Evolutionary conservation across 2,797 vertebrate genomes (phyloP).

Genomic region (Gambusia yucatana): DNA sequence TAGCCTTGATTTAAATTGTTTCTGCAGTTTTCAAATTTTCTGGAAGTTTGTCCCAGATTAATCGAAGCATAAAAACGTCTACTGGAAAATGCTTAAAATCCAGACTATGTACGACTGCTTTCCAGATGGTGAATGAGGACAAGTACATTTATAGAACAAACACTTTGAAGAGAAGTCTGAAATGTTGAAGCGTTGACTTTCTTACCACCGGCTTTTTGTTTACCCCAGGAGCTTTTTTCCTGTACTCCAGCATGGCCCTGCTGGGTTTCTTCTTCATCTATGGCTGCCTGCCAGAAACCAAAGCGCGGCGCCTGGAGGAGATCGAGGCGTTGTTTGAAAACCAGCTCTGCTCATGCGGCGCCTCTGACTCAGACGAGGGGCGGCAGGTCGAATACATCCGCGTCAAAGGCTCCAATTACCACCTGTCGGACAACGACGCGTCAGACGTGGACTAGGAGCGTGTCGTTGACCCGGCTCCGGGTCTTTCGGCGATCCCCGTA

Average conservation of each 20-base stretch:
- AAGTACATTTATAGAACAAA: background rate
- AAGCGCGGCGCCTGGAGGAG: constrained; percentile 94
- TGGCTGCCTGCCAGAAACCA: constrained; percentile 97
- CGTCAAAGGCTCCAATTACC: constrained; percentile 99
- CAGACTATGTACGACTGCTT: background rate
- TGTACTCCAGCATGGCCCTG: constrained; percentile 90
- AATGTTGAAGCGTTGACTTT: background rate
- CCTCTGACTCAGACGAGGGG: constrained; percentile 91
- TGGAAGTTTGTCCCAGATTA: background rate
- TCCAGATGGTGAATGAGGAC: constrained; percentile 7
- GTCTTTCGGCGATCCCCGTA: constrained; percentile 23
- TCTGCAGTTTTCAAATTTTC: background rate
- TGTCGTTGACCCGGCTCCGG: background rate
- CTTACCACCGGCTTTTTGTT: constrained; percentile 1
- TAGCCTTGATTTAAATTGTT: background rate
- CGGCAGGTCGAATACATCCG: constrained; percentile 98
- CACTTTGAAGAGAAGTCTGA: background rate
- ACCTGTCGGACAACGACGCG: constrained; percentile 98
- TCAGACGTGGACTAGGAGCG: constrained; percentile 92
- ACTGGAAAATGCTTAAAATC: background rate
- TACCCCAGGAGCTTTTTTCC: constrained; percentile 92
- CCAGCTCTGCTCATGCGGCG: constrained; percentile 93
- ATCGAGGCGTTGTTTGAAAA: constrained; percentile 95
- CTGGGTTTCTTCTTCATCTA: constrained; percentile 92
- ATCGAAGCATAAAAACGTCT: background rate